Evolutionary conservation across 2,888 invertebrate genomes (phyloP), one percentile per base, ranked within the genome.

Genomic region (Lasioglossum oenotherae): DNA sequence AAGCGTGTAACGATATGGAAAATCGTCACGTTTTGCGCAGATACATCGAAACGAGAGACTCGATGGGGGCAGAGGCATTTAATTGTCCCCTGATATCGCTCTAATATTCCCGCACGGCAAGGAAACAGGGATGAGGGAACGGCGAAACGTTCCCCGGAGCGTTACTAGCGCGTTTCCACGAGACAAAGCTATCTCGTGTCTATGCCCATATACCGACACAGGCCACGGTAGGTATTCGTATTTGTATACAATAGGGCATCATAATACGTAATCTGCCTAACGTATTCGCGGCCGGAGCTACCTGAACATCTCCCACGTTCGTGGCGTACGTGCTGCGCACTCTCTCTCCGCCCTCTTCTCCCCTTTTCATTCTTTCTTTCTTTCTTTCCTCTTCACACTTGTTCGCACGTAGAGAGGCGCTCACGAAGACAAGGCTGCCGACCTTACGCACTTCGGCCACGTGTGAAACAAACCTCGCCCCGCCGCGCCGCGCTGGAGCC

Each of bases 181-280:
- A 76, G 91, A 90, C 90, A 91, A 91, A 91, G 92, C 91, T 92
- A 92, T 91, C 89, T 91, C 82, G 83, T 83, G 92, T 87, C 90
- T 87, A 88, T 87, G 89, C 89, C 88, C 90, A 88, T 90, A 88
- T 87, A 87, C 87, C 91, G 86, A 76, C 85, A 87, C 75, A 78
- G 79, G 81, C 79, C 78, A 82, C 85, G 88, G 89, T 85, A 90
- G 89, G 89, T 81, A 90, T 90, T 89, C 92, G 93, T 93, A 94
- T 94, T 94, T 94, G 94, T 94, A 94, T 94, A 94, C 94, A 94
- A 94, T 94, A 93, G 94, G 91, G 92, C 93, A 94, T 94, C 94
- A 93, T 94, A 94, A 94, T 94, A 93, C 93, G 92, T 93, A 94
- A 94, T 94, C 93, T 93, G 92, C 92, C 91, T 92, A 91, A 93